Percentiles rank a stretch among this genome's conserved stretches.
phyloP scores from a whole-genome alignment of 2,888 invertebrate genomes.

The Eupithecia subumbrata region DNA sequence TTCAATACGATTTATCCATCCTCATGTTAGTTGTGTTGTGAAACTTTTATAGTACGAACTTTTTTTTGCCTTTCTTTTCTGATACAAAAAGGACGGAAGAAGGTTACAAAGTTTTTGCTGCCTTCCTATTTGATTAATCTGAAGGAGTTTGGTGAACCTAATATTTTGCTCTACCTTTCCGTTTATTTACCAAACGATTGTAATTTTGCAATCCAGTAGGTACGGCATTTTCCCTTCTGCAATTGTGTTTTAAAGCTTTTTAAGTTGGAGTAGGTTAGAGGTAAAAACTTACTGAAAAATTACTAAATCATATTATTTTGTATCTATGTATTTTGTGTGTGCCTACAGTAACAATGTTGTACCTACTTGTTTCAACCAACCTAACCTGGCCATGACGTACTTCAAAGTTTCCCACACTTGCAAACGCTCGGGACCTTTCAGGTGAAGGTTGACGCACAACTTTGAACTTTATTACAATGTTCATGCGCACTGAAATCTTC shows the following conservation, averaged over 20 bases:
- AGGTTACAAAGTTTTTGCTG: neutral
- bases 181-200: neutral
- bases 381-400: constrained; percentile 3
- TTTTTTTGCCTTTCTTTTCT: neutral
- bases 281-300: neutral
- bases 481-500: constrained; percentile 54
- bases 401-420: constrained; percentile 7
- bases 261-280: neutral
- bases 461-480: constrained; percentile 25
- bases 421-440: constrained; percentile 10
- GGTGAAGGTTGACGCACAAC: constrained; percentile 4
- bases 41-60: constrained; percentile 1
- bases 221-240: neutral
- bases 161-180: neutral
- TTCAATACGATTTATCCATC: neutral
- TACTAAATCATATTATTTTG: neutral
- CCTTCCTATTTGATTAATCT: neutral
- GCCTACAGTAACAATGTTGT: neutral
- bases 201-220: neutral
- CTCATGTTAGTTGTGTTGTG: neutral
- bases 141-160: neutral
- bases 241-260: neutral
- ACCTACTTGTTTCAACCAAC: neutral
- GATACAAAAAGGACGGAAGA: neutral
- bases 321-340: neutral